These are phyloP conservation scores for Perca fluviatilis DNA, from an alignment of 2,113 vertebrate species.

Conservation along the genomic window DNA sequence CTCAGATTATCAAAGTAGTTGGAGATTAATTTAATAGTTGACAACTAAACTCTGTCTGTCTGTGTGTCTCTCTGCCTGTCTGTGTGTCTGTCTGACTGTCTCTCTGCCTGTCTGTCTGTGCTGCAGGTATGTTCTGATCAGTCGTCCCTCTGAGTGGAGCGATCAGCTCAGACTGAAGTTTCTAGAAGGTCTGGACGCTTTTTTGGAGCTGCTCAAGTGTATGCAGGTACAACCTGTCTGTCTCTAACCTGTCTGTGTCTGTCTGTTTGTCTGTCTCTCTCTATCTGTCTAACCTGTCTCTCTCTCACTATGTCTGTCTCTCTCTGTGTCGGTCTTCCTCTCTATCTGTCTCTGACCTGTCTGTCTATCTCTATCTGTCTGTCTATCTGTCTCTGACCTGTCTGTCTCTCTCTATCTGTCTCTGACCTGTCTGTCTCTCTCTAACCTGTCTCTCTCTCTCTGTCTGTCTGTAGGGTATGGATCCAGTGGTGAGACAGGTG, in stretches of 20 bases:
- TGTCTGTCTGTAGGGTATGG: constrained; percentile 90
- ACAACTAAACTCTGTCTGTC: too few species aligned
- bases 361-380: neutral
- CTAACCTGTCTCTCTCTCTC: neutral
- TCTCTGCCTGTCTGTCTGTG: too few species aligned
- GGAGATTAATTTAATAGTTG: too few species aligned
- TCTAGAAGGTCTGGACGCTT: constrained; percentile 93
- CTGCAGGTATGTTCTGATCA: constrained; percentile 93
- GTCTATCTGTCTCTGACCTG: neutral
- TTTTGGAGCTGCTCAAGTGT: constrained; percentile 95
- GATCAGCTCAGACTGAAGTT: constrained; percentile 93
- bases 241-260: too few species aligned
- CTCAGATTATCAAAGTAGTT: too few species aligned
- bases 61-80: too few species aligned
- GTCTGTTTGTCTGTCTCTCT: neutral
- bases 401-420: neutral
- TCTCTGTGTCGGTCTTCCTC: neutral
- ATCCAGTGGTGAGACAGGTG: constrained; percentile 96
- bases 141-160: constrained; percentile 92
- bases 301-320: neutral
- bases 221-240: constrained; percentile 91
- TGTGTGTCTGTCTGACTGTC: too few species aligned
- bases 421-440: neutral
- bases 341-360: neutral
- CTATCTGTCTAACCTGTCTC: too few species aligned